These are phyloP conservation scores for Aleadryas rufinucha DNA, from an alignment of 2,113 vertebrate genomes.

Conservation along the genomic window DNA sequence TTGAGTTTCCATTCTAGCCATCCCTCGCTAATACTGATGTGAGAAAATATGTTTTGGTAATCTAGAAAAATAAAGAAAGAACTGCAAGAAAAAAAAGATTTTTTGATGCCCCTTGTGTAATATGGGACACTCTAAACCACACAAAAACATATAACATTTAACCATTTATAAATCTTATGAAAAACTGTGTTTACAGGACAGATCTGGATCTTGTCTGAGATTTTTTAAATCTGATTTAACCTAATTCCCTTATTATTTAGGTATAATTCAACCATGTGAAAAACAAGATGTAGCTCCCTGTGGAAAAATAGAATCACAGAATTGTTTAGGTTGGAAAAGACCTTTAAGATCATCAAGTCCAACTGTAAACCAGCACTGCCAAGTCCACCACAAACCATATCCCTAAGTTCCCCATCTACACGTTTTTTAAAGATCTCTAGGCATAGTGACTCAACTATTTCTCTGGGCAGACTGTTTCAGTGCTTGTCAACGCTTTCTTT, in stretches of 20 bases:
- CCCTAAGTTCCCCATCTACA: not conserved
- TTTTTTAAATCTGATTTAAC: not conserved
- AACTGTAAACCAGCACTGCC: not conserved
- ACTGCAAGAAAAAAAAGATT: not conserved
- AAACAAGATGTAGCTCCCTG: not conserved
- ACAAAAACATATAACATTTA: not conserved
- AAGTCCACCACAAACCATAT: not conserved
- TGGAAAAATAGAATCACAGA: not conserved
- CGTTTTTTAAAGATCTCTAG: not conserved
- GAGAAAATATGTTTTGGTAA: not conserved
- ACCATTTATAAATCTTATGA: not conserved
- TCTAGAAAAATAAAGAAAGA: not conserved
- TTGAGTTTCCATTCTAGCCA: not conserved
- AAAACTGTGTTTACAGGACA: not conserved
- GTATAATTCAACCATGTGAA: not conserved
- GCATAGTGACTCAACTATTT: not conserved
- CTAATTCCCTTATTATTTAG: not conserved
- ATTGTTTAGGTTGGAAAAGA: not conserved
- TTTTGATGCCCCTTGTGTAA: not conserved
- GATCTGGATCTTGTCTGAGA: not conserved
- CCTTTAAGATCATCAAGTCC: not conserved
- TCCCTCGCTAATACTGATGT: not conserved
- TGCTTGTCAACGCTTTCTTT: not conserved
- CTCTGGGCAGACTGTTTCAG: not conserved
- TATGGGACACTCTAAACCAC: not conserved